Base-by-base conservation (phyloP, 2,888 invertebrate species). In the Apotomis capreana region DNA sequence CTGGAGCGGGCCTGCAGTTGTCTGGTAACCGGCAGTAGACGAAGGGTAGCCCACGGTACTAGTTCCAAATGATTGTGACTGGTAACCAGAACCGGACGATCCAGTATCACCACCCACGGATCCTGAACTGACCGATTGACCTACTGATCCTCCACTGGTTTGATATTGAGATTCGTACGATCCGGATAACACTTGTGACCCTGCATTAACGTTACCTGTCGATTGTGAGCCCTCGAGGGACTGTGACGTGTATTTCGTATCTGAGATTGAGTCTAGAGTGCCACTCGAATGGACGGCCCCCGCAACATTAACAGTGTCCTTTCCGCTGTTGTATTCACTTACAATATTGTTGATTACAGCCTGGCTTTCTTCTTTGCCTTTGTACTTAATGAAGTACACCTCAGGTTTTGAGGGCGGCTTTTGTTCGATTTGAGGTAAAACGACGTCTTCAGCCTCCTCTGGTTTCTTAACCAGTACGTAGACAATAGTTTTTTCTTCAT, bases 381-480 rank as follows among this genome's bases (percentile, higher is more conserved):
- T 96, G 92, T 96, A 96, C 78, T 96, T 95, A 90, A 96, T 96
- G 91, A 96, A 96, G 94, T 95, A 96, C 44, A 96, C 96, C 87
- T 96, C 96, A 10, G 96, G 96, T 86, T 96, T 96, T 85, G 95
- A 92, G 62, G 96, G 96, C 73, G 95, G 95, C 46, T 96, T 96
- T 68, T 95, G 95, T 49, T 95, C 94, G 36, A 95, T 91, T 62
- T 95, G 94, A 15, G 96, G 96, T 71, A 96, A 89, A 62, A 91
- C 93, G 80, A 96, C 93, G 80, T 96, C 95, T 64, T 94, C 94
- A 12, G 94, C 94, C 60, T 96, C 96, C 79, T 96, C 96, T 40
- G 96, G 96, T 84, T 95, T 95, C 92, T 96, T 96, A 54, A 96
- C 95, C 80, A 96, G 91, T 15, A 96, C 96, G 87, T 96, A 96